Percentiles rank a stretch among this genome's conserved stretches.
phyloP scores from a whole-genome alignment of 1,140 invertebrate species.

The Bombus sylvicola region DNA sequence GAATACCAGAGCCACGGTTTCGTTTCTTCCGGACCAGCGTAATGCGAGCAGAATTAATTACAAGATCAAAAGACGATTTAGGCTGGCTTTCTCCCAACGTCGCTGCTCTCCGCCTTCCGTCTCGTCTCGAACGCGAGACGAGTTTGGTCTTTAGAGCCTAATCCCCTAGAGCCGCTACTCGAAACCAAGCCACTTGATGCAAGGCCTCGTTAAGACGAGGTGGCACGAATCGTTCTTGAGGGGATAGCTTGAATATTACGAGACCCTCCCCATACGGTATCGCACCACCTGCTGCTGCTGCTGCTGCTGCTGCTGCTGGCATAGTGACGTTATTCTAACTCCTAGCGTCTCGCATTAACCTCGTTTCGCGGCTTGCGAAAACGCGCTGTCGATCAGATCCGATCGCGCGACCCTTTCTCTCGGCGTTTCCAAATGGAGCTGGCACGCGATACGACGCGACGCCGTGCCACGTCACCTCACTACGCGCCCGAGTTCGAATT shows the following conservation, averaged over 20 bases:
- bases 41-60: slow-evolving; percentile 62
- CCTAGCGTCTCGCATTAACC: neutral
- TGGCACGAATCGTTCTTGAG: slow-evolving; percentile 44
- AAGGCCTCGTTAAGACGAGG: slow-evolving; percentile 59
- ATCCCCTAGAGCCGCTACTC: slow-evolving; percentile 59
- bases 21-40: slow-evolving; percentile 34
- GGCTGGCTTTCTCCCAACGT: slow-evolving; percentile 43
- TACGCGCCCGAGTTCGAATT: neutral
- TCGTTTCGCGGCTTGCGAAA: neutral
- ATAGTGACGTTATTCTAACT: slow-evolving; percentile 54
- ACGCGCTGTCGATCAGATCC: neutral
- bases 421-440: neutral
- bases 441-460: neutral
- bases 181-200: slow-evolving; percentile 64
- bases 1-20: slow-evolving; percentile 18
- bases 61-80: slow-evolving; percentile 69
- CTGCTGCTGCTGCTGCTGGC: slow-evolving; percentile 30
- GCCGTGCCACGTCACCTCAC: neutral
- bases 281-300: slow-evolving; percentile 52
- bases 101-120: neutral
- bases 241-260: slow-evolving; percentile 56
- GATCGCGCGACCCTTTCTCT: neutral
- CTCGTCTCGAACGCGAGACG: slow-evolving; percentile 38
- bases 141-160: slow-evolving; percentile 67
- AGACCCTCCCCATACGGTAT: slow-evolving; percentile 45